Evolutionary conservation across 2,113 vertebrate species (phyloP).

Genomic region (Bothrops jararaca): DNA sequence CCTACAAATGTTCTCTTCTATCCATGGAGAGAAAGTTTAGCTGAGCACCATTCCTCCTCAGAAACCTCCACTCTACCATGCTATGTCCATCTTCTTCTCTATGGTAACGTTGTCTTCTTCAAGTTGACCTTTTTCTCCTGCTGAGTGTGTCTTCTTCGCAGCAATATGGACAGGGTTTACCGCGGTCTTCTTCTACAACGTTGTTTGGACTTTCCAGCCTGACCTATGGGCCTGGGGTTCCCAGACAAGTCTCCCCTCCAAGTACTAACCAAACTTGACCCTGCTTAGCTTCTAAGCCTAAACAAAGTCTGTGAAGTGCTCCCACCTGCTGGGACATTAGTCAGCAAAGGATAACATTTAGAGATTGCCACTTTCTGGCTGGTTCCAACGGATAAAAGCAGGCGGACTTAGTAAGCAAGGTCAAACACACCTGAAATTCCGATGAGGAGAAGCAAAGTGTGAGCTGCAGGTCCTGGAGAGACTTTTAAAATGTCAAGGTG

Average conservation of each 20-base stretch:
- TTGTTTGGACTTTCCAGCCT: neutral
- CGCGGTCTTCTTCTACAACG: neutral
- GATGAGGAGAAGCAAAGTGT: neutral
- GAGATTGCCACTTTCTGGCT: neutral
- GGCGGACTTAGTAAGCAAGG: neutral
- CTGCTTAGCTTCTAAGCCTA: neutral
- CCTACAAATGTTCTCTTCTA: too few relatives aligned
- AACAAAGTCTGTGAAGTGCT: neutral
- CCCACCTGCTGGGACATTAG: neutral
- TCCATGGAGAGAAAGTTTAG: neutral
- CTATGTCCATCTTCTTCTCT: neutral
- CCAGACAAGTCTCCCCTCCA: too few relatives aligned
- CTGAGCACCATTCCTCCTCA: neutral
- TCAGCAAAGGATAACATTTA: conserved; percentile 32
- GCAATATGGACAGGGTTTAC: neutral
- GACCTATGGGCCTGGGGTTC: neutral
- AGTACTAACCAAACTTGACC: too few relatives aligned
- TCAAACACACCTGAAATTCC: neutral
- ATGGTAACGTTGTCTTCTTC: neutral
- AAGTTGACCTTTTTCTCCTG: neutral
- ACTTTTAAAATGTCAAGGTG: neutral
- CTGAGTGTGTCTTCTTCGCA: neutral
- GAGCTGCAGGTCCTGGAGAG: neutral
- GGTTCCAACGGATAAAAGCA: neutral
- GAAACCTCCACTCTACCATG: neutral